These are phyloP conservation scores for Macrostomum cliftonense DNA, from an alignment of 2,888 invertebrate genomes.

Conservation along the genomic window DNA sequence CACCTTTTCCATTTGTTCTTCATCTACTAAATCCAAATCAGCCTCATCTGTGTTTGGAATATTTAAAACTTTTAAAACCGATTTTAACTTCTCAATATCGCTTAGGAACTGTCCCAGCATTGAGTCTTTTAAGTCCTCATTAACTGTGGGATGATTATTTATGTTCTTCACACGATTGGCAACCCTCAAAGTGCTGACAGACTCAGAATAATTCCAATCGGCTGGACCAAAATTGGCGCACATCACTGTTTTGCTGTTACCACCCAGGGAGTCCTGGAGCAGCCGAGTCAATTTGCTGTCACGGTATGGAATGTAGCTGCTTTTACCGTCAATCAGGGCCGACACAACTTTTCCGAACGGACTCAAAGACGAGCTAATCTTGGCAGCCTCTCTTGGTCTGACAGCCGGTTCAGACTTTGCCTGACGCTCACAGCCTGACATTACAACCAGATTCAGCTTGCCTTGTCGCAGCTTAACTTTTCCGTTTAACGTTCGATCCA, in stretches of 20 bases:
- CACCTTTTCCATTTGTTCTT: too few relatives aligned
- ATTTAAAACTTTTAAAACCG: slow-evolving; percentile 57
- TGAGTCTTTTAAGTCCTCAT: slow-evolving; percentile 92
- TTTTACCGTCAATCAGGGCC: slow-evolving; percentile 86
- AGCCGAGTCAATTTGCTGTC: slow-evolving; percentile 73
- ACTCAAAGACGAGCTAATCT: slow-evolving; percentile 88
- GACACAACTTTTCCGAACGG: slow-evolving; percentile 95
- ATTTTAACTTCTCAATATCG: slow-evolving; percentile 75
- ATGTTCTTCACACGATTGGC: slow-evolving; percentile 94
- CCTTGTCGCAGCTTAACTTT: slow-evolving; percentile 78
- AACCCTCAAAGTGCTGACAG: slow-evolving; percentile 81
- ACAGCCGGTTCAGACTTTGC: slow-evolving; percentile 84
- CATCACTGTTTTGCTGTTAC: slow-evolving; percentile 51
- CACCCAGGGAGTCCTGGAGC: slow-evolving; percentile 85
- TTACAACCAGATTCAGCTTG: slow-evolving; percentile 84
- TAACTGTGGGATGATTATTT: slow-evolving; percentile 78
- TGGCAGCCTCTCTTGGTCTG: slow-evolving; percentile 80
- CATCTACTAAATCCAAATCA: too few relatives aligned
- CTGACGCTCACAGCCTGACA: slow-evolving; percentile 91
- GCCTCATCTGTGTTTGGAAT: background rate
- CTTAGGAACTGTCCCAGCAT: slow-evolving; percentile 80
- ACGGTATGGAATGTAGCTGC: slow-evolving; percentile 86
- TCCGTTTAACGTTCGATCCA: slow-evolving; percentile 41
- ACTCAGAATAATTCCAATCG: slow-evolving; percentile 84
- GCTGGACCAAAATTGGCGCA: slow-evolving; percentile 90